phyloP scores from a whole-genome alignment of 2,113 vertebrate genomes.

The Egretta garzetta region DNA sequence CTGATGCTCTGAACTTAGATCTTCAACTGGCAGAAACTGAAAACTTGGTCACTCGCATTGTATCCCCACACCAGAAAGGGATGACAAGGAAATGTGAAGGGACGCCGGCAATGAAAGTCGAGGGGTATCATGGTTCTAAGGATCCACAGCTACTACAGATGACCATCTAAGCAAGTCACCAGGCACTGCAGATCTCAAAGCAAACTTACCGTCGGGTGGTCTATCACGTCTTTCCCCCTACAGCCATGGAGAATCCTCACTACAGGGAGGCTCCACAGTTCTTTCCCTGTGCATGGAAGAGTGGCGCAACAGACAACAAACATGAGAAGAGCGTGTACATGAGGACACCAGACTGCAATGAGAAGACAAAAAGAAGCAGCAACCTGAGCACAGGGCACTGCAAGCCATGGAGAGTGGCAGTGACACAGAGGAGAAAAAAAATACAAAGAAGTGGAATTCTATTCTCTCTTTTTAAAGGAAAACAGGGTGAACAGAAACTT shows the following conservation, averaged over 20 bases:
- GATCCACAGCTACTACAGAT: not conserved
- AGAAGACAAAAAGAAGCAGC: not conserved
- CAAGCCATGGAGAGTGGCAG: not conserved
- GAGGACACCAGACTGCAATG: not conserved
- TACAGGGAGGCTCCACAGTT: not conserved
- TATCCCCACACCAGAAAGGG: not conserved
- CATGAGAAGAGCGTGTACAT: accelerated
- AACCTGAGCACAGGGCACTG: not conserved
- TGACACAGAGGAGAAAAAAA: not conserved
- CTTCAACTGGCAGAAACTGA: not conserved
- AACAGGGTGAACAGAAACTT: not conserved
- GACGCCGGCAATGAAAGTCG: accelerated
- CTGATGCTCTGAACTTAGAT: not conserved
- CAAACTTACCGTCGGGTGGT: not conserved
- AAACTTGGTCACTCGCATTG: not conserved
- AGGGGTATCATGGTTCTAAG: not conserved
- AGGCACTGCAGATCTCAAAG: not conserved
- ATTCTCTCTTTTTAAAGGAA: not conserved
- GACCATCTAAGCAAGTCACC: not conserved
- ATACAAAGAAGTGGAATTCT: not conserved
- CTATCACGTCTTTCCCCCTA: not conserved
- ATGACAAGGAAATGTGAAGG: not conserved
- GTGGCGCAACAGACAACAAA: not conserved
- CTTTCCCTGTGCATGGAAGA: not conserved
- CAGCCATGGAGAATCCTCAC: not conserved